phyloP scores from a whole-genome alignment of 2,888 invertebrate species.

The Lasioglossum lativentre region DNA sequence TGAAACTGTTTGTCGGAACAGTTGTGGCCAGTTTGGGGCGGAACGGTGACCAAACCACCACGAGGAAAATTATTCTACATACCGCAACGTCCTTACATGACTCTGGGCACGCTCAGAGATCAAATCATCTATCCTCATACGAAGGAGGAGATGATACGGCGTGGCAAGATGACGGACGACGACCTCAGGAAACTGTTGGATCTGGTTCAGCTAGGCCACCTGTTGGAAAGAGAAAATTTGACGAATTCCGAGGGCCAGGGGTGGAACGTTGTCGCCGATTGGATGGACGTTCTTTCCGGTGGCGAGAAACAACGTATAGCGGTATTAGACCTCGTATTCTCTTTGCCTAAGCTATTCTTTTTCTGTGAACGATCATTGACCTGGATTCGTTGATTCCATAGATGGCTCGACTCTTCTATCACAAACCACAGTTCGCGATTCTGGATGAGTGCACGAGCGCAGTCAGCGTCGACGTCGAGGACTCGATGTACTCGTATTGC shows the following conservation, averaged over 20 bases:
- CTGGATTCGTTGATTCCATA: slow-evolving; percentile 76
- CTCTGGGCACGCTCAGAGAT: slow-evolving; percentile 96
- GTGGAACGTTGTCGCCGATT: slow-evolving; percentile 97
- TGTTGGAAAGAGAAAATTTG: slow-evolving; percentile 91
- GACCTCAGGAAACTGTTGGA: slow-evolving; percentile 92
- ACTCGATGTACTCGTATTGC: slow-evolving; percentile 98
- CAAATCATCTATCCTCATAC: slow-evolving; percentile 98
- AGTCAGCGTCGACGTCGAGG: slow-evolving; percentile 99
- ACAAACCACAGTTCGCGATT: slow-evolving; percentile 99
- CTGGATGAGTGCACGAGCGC: slow-evolving; percentile 99
- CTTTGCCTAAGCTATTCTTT: neutral
- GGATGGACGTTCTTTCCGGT: slow-evolving; percentile 99
- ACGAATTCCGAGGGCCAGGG: slow-evolving; percentile 86
- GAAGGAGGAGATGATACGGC: slow-evolving; percentile 92
- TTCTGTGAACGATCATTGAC: neutral
- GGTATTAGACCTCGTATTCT: slow-evolving; percentile 84
- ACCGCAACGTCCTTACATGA: slow-evolving; percentile 99
- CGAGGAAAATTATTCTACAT: slow-evolving; percentile 98
- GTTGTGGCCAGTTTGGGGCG: slow-evolving; percentile 98
- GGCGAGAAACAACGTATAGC: slow-evolving; percentile 99
- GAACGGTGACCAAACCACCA: slow-evolving; percentile 97
- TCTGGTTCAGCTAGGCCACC: slow-evolving; percentile 93
- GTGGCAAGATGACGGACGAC: slow-evolving; percentile 90
- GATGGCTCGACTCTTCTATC: slow-evolving; percentile 99
- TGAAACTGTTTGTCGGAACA: slow-evolving; percentile 67